Evolutionary conservation across 1,140 invertebrate genomes (phyloP), one percentile per base, ranked within the genome.

Genomic region (Orchestia grillus): DNA sequence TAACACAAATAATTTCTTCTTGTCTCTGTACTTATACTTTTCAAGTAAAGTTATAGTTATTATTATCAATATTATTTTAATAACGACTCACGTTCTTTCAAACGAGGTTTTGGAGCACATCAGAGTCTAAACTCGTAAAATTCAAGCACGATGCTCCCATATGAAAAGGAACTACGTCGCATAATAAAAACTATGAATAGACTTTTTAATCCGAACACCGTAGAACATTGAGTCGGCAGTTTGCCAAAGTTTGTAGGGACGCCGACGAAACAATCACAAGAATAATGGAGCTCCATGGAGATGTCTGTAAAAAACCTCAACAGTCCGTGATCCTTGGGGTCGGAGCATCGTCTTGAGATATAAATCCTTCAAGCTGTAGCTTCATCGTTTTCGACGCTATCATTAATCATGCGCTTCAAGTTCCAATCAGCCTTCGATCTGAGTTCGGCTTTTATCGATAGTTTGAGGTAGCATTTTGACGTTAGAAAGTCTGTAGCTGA

Each of bases 221-320:
- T 42, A 44, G 43, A 90, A 41, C 88, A 90, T 90, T 41, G 36
- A 44, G 36, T 90, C 88, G 88, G 88, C 41, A 90, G 88, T 90
- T 90, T 90, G 88, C 88, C 88, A 90, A 90, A 90, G 41, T 90
- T 90, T 44, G 88, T 36, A 19, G 43, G 15, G 88, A 41, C 88
- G 88, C n/a, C 88, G n/a, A 90, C 88, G 43, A 90, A 90, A 90
- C 88, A 90, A 90, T 90, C 88, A 44, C 43, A 90, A 90, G 88
- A 90, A 90, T 90, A 90, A 90, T 90, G 41, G 88, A 90, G 88
- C 88, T 90, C 88, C 41, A 43, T 11, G 88, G n/a, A 28, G 88
- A 36, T 42, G 23, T 8, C 41, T 42, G 23, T 41, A 0, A 90
- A 90, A 90, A 90, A 44, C 36, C 88, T 77, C 62, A 77, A 77